Base-by-base conservation (phyloP, 1,140 invertebrate genomes). In the Drosophila equinoxialis region DNA sequence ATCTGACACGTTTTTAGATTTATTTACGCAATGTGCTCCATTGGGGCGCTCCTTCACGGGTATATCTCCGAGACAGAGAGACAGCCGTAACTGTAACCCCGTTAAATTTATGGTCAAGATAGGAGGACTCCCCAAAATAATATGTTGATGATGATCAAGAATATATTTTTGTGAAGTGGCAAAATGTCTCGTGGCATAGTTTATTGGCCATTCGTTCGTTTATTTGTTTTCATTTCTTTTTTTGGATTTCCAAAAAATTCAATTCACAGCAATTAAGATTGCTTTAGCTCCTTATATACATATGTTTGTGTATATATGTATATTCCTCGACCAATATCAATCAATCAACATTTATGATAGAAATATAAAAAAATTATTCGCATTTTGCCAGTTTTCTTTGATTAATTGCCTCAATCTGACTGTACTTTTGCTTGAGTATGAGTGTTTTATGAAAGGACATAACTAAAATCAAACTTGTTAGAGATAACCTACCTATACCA, bases 1-100 rank as follows among this genome's bases (percentile, higher is more conserved):
- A 83, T 76, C 75, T 74, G 79, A 79, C 83, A 89, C 84, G 83
- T 86, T 86, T 87, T 79, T 73, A 77, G 68, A 73, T 87, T 86
- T 86, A 73, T 86, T 77, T 83, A 79, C 79, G 65, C 68, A 79
- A 78, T 72, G 33, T 71, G 61, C 65, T n/a, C 11, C 11, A 39
- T 11, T 39, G 37, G 37, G 11, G 20, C 39, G 5, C 64, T 75
- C 11, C 45, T 51, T 7, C 45, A 23, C 45, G 20, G 17, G n/a
- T 17, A 17, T 6, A 17, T 37, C 35, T 8, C 10, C 8, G 35
- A 10, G 14, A 30, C 30, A 6, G 5, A n/a, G 45, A 51, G 45
- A 51, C 45, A 51, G 45, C 45, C 45, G 48, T 54, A 59, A 58
- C 42, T 68, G 68, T 41, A 71, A 54, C 57, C 17, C n/a, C 37